Percentiles rank a stretch among this genome's conserved stretches.
Evolutionary conservation across 1,140 invertebrate genomes (phyloP).

Genomic region (Bombus confusus): DNA sequence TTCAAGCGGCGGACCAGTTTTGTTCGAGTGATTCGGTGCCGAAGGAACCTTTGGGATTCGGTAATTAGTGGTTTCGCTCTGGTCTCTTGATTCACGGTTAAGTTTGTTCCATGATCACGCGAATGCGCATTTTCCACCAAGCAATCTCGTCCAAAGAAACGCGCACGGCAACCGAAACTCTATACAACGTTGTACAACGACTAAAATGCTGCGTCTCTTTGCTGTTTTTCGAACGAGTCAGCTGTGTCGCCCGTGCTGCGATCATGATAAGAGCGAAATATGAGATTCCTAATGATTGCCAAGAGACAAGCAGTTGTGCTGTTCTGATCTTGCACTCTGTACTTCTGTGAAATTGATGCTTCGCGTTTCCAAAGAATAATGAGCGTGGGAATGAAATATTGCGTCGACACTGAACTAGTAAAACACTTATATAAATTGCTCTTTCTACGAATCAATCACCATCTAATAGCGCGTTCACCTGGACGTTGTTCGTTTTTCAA

Average conservation of each 20-base stretch:
- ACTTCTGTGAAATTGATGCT: background rate
- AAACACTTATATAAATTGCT: background rate
- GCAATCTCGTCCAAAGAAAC: background rate
- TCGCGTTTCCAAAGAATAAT: background rate
- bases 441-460: background rate
- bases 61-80: background rate
- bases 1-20: background rate
- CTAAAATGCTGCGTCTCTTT: background rate
- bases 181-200: background rate
- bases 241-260: conserved; percentile 22
- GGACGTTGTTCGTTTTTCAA: background rate
- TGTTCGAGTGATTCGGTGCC: too few species aligned
- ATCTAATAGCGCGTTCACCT: background rate
- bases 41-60: background rate
- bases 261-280: conserved; percentile 35
- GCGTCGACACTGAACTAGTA: too few species aligned
- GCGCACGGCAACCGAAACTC: conserved; percentile 1
- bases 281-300: conserved; percentile 23
- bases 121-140: background rate
- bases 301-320: background rate
- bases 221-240: conserved; percentile 48
- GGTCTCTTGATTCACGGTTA: background rate
- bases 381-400: background rate
- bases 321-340: background rate
- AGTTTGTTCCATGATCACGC: background rate